These are phyloP conservation scores for Hemicrepidius hirtus DNA, from an alignment of 2,888 invertebrate species.

Conservation along the genomic window DNA sequence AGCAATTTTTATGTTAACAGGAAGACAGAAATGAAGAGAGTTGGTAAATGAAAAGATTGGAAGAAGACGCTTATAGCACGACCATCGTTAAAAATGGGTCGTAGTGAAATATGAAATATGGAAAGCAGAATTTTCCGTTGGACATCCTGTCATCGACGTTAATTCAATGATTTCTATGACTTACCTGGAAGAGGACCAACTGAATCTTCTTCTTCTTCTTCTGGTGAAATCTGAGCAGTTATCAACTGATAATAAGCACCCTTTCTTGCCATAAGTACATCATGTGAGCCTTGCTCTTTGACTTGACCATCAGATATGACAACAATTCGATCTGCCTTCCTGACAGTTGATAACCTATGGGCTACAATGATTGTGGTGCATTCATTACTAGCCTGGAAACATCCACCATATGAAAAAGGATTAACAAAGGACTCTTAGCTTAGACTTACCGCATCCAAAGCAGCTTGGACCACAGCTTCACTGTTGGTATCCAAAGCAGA, in stretches of 20 bases:
- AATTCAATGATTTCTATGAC: too few relatives aligned
- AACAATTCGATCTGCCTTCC: conserved; percentile 83
- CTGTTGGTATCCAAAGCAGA: conserved; percentile 91
- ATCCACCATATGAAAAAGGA: too few relatives aligned
- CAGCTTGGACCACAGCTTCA: conserved; percentile 90
- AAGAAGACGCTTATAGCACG: too few relatives aligned
- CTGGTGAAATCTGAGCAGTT: conserved; percentile 75
- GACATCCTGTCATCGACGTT: too few relatives aligned
- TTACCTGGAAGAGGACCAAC: not conserved
- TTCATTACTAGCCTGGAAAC: conserved; percentile 78
- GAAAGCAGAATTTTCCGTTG: too few relatives aligned
- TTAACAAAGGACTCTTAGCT: too few relatives aligned
- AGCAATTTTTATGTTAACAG: too few relatives aligned
- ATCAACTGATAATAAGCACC: conserved; percentile 83
- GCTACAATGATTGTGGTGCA: conserved; percentile 88
- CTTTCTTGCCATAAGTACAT: conserved; percentile 78
- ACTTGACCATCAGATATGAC: conserved; percentile 81
- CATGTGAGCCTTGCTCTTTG: conserved; percentile 82
- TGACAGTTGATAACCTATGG: conserved; percentile 84
- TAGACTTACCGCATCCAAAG: conserved; percentile 81
- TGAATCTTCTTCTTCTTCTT: conserved; percentile 30
- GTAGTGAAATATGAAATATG: too few relatives aligned
- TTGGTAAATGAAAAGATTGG: too few relatives aligned
- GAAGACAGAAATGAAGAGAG: too few relatives aligned
- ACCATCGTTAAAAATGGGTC: too few relatives aligned